Evolutionary conservation across 2,113 vertebrate species (phyloP), one percentile per base, ranked within the genome.

Genomic region (Chinchilla lanigera): DNA sequence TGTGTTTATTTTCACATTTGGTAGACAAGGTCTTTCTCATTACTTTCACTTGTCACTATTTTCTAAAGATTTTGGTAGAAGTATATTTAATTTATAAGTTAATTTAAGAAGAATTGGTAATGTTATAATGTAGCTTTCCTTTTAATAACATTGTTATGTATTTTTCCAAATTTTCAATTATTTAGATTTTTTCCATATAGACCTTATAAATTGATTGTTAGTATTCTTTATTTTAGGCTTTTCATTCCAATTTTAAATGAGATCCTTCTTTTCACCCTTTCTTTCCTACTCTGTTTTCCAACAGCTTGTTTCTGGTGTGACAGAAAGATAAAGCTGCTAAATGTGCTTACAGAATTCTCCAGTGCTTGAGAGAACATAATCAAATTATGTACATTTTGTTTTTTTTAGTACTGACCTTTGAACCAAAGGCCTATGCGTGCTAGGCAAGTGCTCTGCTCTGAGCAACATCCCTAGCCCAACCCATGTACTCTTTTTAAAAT

Each of bases 1-100:
- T 89, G 33, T 63, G 56, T 75, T 86, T 87, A 88, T 93, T 95
- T 96, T 93, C 86, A 69, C 5, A 85, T 89, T 60, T 85, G 26
- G 41, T 85, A 52, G 41, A 22, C 85, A 60, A 93, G 20, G 60
- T 41, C 44, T 77, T 77, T 47, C 24, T 75, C 11, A 75, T 44
- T 75, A 75, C 71, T 75, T 75, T 75, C 24, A 75, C 20, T 75
- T 24, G 8, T 44, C 41, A 75, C 22, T 69, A 44, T 44, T 44
- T 22, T 75, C 24, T 44, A 75, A 44, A 75, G 41, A 75, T 75
- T 75, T 28, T 75, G 41, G 71, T 75, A 24, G 71, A 44, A 75
- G 41, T 44, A 7, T 75, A 75, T 44, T 75, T 44, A 75, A 75
- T 28, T 12, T 75, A 75, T 44, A 75, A 75, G 38, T 44, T 75